Conservation (phyloP, 1,140 invertebrate genomes). For the Diplogasteroides magnus region DNA sequence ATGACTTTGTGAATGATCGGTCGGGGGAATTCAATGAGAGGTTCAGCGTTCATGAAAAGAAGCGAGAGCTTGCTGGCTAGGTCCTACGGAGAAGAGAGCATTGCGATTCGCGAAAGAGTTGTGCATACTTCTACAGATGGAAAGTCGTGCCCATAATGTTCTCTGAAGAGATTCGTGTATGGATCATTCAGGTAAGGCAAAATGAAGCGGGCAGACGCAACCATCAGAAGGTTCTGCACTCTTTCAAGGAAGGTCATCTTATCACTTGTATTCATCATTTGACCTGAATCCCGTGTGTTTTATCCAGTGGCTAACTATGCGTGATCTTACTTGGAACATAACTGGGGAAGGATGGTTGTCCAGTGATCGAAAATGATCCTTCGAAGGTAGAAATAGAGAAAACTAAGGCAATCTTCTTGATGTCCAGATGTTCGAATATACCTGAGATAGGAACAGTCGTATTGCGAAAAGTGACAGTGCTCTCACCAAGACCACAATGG, state of each 20-base stretch:
- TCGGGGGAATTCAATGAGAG: slow-evolving; percentile 33
- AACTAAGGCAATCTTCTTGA: background rate
- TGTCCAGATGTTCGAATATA: background rate
- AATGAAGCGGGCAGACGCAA: background rate
- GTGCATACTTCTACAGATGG: too few relatives aligned
- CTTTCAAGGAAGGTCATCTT: background rate
- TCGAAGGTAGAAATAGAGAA: background rate
- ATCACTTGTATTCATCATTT: background rate
- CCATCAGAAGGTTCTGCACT: background rate
- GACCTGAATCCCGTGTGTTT: slow-evolving; percentile 11
- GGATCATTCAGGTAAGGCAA: background rate
- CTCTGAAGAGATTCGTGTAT: background rate
- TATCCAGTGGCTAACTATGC: background rate
- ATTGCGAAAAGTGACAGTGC: background rate
- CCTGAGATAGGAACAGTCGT: too few relatives aligned
- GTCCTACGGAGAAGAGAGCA: slow-evolving; percentile 15
- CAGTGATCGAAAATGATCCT: background rate
- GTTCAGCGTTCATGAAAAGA: slow-evolving; percentile 35
- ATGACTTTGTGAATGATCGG: slow-evolving; percentile 37
- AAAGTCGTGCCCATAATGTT: background rate
- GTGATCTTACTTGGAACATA: background rate
- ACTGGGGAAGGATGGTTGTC: background rate
- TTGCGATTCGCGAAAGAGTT: too few relatives aligned
- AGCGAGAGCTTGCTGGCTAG: slow-evolving; percentile 27
- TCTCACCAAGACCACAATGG: background rate